Evolutionary conservation across 1,140 invertebrate genomes (phyloP), one percentile per base, ranked within the genome.

Genomic region (Mactra quadrangularis): DNA sequence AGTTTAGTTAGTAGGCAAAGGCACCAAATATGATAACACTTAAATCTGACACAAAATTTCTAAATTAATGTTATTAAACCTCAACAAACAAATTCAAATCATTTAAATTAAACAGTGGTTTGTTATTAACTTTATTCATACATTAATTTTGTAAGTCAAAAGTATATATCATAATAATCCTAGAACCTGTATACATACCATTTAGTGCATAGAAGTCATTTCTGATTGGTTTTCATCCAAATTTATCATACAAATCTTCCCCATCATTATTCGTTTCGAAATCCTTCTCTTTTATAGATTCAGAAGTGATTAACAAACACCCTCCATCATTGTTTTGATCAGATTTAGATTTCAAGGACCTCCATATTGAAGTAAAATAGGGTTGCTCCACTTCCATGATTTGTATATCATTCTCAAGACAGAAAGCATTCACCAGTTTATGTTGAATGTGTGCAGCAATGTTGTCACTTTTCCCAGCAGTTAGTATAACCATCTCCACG

Each of bases 401-500:
- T 27, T 82, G 64, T 76, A 91, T 92, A 35, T 90, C 91, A 59
- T 91, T 90, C 66, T 92, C 91, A 89, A 87, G 89, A 64, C 91
- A 92, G 84, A 90, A 92, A 4, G 91, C 91, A 29, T 89, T 84
- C 11, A 92, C 87, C 6, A 92, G 87, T 64, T 89, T 91, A 55
- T 90, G 89, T 59, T 92, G 89, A 31, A 92, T 92, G 47, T 89
- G 87, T 15, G 90, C 81, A 2, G 88, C 81, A 0, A 90, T 86
- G 70, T 92, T 89, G 1, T 41, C 22, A 19, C 71, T 74, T 15
- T 77, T 66, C 6, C 85, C 78, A 19, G 57, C 70, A 0, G 90
- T 90, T 15, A 92, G 68, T 3, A 92, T 75, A 81, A 90, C 91
- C 19, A 92, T 71, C 72, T 88, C 87, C 45, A 92, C 90, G 17